Conservation (phyloP, 2,888 invertebrate genomes). For the Copidosoma aretas region DNA sequence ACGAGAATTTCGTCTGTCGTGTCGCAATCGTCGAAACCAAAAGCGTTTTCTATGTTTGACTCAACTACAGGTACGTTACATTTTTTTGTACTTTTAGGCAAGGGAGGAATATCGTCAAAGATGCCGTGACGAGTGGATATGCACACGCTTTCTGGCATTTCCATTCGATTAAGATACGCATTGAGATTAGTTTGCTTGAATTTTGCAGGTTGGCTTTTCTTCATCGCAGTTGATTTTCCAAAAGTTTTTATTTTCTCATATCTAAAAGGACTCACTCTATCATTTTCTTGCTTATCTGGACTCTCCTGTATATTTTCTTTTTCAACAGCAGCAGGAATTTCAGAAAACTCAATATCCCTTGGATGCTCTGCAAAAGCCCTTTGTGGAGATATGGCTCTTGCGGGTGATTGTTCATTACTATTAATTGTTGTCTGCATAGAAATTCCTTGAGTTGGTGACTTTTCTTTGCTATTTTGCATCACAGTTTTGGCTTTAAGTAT, state of each 20-base stretch:
- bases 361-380: neutral
- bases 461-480: slow-evolving; percentile 1
- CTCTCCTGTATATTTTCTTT: slow-evolving; percentile 44
- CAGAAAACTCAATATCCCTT: neutral
- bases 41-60: slow-evolving; percentile 48
- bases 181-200: slow-evolving; percentile 53
- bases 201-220: slow-evolving; percentile 4
- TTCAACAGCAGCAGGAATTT: slow-evolving; percentile 27
- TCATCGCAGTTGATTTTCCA: slow-evolving; percentile 11
- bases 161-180: slow-evolving; percentile 51
- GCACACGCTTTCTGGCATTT: slow-evolving; percentile 48
- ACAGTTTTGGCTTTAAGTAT: neutral
- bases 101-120: slow-evolving; percentile 48
- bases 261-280: slow-evolving; percentile 42
- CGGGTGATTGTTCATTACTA: slow-evolving; percentile 3
- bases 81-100: slow-evolving; percentile 42
- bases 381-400: slow-evolving; percentile 4
- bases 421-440: neutral
- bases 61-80: slow-evolving; percentile 29
- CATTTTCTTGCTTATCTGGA: slow-evolving; percentile 33
- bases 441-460: neutral
- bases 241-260: slow-evolving; percentile 33
- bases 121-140: slow-evolving; percentile 52
- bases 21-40: slow-evolving; percentile 52
- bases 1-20: slow-evolving; percentile 10